phyloP scores from a whole-genome alignment of 2,113 vertebrate genomes.

The Callithrix jacchus region DNA sequence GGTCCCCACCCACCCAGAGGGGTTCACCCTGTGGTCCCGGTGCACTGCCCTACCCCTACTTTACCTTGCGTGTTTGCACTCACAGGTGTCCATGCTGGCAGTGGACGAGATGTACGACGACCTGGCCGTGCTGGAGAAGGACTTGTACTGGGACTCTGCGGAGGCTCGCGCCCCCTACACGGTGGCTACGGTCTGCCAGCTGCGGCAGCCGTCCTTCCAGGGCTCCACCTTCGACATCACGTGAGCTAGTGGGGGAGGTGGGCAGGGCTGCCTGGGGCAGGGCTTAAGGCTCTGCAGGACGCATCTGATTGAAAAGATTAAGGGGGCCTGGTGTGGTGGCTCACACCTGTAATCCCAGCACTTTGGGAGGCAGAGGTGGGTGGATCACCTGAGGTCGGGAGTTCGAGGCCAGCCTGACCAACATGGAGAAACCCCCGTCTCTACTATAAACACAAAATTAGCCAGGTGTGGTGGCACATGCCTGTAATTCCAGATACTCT shows the following conservation, averaged over 20 bases:
- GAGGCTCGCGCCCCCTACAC: constrained; percentile 93
- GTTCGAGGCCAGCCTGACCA: too few relatives aligned
- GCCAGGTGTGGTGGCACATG: too few relatives aligned
- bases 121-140: constrained; percentile 90
- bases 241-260: constrained; percentile 83
- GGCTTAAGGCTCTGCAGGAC: not conserved
- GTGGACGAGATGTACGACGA: constrained; percentile 95
- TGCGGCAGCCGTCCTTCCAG: constrained; percentile 92
- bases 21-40: not conserved
- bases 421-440: too few relatives aligned
- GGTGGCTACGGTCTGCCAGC: constrained; percentile 88
- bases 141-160: constrained; percentile 92
- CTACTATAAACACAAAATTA: too few relatives aligned
- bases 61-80: not conserved
- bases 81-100: constrained; percentile 92
- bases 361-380: too few relatives aligned
- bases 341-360: too few relatives aligned
- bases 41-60: not conserved
- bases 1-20: not conserved
- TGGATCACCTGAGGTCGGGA: too few relatives aligned
- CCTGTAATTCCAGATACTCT: too few relatives aligned
- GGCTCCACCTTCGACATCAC: constrained; percentile 95
- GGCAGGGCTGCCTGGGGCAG: not conserved
- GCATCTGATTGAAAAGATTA: not conserved
- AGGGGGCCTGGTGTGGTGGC: too few relatives aligned